A percentile compares a stretch with the other conserved stretches of the same genome.
These are phyloP conservation scores for Abrostola triplasia DNA, from an alignment of 2,888 invertebrate genomes.

Conservation along the genomic window DNA sequence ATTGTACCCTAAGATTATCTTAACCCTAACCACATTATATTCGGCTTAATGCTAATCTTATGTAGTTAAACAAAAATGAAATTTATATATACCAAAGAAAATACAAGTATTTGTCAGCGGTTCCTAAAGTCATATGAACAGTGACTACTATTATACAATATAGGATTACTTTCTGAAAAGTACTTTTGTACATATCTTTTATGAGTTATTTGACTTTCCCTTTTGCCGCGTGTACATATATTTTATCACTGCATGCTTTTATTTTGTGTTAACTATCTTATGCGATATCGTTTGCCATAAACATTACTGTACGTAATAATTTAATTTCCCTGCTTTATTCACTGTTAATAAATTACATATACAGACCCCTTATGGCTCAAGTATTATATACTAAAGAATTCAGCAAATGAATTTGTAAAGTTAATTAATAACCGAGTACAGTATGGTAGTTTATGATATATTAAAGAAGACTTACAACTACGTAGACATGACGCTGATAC, in stretches of 20 bases:
- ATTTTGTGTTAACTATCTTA: conserved; percentile 5
- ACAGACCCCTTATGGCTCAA: conserved; percentile 43
- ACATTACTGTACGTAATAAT: conserved; percentile 36
- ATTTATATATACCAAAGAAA: no score
- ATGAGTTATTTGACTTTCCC: background rate
- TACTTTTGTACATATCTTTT: no score
- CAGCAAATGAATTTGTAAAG: conserved; percentile 26
- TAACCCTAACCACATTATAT: no score
- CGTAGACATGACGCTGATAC: conserved; percentile 45
- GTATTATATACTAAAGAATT: conserved; percentile 43
- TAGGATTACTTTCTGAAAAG: no score
- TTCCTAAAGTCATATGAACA: no score
- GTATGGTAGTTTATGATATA: conserved; percentile 22
- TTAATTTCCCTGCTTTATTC: conserved; percentile 47
- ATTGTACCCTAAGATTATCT: no score
- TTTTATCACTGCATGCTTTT: conserved; percentile 18
- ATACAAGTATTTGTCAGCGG: no score
- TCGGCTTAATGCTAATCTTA: no score
- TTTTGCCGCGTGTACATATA: conserved; percentile 1
- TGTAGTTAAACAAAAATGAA: no score
- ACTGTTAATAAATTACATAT: conserved; percentile 39
- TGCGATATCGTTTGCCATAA: conserved; percentile 35
- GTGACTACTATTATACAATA: no score
- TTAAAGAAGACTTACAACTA: conserved; percentile 17
- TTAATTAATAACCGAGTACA: conserved; percentile 18